phyloP scores from a whole-genome alignment of 2,888 invertebrate species.

The Mesoligia furuncula region DNA sequence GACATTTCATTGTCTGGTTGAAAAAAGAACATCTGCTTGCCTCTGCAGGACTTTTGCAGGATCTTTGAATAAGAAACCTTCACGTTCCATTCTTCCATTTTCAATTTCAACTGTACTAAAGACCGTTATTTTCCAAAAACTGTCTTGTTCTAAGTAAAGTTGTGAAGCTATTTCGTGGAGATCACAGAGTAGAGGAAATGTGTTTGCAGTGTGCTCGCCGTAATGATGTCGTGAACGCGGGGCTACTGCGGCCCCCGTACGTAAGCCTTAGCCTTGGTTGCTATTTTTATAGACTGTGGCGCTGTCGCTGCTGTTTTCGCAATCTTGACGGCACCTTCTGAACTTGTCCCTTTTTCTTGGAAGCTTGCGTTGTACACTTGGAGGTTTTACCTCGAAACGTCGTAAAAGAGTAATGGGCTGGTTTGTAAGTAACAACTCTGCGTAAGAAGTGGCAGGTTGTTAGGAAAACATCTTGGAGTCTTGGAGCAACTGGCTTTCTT shows the following conservation, averaged over 20 bases:
- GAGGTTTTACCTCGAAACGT: constrained; percentile 14
- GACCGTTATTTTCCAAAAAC: constrained; percentile 5
- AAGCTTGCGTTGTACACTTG: constrained; percentile 24
- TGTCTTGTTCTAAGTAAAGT: neutral
- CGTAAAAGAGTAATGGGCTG: constrained; percentile 39
- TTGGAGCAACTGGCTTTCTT: neutral
- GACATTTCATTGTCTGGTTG: neutral
- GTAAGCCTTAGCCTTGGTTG: constrained; percentile 73
- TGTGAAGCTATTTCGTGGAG: constrained; percentile 34
- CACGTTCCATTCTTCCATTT: neutral
- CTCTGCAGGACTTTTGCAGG: too few species aligned
- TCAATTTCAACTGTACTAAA: neutral
- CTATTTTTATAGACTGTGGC: constrained; percentile 68
- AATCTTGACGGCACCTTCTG: constrained; percentile 61
- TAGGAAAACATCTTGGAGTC: neutral
- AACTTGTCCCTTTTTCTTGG: constrained; percentile 56
- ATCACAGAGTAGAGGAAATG: constrained; percentile 44
- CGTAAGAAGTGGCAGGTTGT: neutral
- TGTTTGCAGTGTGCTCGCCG: constrained; percentile 55
- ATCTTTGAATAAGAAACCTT: neutral
- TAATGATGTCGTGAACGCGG: constrained; percentile 65
- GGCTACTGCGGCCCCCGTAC: constrained; percentile 52
- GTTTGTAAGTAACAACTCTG: constrained; percentile 13
- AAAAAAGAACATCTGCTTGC: neutral
- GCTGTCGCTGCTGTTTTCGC: constrained; percentile 47